Conservation (phyloP, 2,113 vertebrate genomes). For the Cyphotilapia sp. region DNA sequence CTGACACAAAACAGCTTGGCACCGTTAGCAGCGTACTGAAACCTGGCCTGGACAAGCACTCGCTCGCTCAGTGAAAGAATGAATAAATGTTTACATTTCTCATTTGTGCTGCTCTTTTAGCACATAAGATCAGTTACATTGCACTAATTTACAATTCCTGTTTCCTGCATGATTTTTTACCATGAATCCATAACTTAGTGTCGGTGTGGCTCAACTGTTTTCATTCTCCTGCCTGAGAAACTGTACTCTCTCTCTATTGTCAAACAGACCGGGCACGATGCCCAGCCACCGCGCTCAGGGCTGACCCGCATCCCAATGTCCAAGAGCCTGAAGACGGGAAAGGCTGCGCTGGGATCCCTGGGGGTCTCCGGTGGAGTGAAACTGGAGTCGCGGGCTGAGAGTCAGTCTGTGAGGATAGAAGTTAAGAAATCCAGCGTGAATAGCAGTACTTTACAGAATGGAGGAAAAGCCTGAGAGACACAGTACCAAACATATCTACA, state of each 20-base stretch:
- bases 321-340: constrained; percentile 97
- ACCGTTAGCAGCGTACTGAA: background rate
- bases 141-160: background rate
- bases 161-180: background rate
- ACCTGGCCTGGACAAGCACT: background rate
- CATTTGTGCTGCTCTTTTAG: background rate
- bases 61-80: background rate
- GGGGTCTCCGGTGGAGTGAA: constrained; percentile 86
- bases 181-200: background rate
- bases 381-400: constrained; percentile 87
- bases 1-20: constrained; percentile 37
- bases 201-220: background rate
- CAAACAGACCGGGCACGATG: constrained; percentile 82
- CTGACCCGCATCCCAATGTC: constrained; percentile 97
- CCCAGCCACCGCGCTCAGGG: constrained; percentile 78
- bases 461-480: constrained; percentile 82
- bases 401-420: constrained; percentile 95
- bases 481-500: background rate
- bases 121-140: background rate
- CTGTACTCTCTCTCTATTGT: constrained; percentile 40
- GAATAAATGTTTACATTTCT: constrained; percentile 41
- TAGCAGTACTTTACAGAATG: constrained; percentile 76
- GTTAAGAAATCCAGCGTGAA: constrained; percentile 87
- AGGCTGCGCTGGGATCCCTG: constrained; percentile 82
- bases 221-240: constrained; percentile 2